phyloP scores from a whole-genome alignment of 2,113 vertebrate species.

The Corythaeola cristata region DNA sequence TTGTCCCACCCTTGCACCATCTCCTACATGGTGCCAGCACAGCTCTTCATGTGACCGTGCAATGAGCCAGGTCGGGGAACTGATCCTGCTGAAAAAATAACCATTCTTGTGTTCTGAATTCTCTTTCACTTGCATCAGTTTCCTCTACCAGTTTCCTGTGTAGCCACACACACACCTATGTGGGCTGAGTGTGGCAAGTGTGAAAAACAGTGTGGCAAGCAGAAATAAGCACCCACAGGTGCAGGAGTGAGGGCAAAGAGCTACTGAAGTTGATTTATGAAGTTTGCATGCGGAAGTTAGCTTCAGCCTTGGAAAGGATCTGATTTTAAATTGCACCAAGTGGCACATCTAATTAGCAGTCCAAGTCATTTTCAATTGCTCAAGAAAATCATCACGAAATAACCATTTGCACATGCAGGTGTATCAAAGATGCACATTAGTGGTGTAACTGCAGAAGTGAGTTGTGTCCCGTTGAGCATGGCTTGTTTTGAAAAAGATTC shows the following conservation, averaged over 20 bases:
- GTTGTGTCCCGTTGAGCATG: background rate
- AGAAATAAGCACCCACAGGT: background rate
- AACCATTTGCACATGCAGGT: background rate
- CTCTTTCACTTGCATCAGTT: conserved; percentile 3
- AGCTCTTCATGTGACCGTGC: background rate
- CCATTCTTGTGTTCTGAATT: conserved; percentile 16
- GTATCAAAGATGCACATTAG: background rate
- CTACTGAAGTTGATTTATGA: background rate
- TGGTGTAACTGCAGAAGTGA: background rate
- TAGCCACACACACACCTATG: background rate
- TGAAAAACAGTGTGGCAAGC: background rate
- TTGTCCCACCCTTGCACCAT: background rate
- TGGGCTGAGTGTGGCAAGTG: background rate
- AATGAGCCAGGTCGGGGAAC: background rate
- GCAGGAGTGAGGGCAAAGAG: background rate
- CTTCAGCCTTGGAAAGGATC: background rate
- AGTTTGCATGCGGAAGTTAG: background rate
- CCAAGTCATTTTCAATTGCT: background rate
- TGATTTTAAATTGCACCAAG: background rate
- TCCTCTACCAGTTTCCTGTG: conserved; percentile 7
- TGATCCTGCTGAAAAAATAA: background rate
- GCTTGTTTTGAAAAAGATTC: background rate
- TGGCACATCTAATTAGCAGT: background rate
- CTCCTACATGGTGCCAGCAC: background rate
- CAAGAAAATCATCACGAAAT: background rate